Percentiles rank a stretch among this genome's conserved stretches.
Evolutionary conservation across 2,113 vertebrate species (phyloP).

Genomic region (Cebidichthys violaceus): DNA sequence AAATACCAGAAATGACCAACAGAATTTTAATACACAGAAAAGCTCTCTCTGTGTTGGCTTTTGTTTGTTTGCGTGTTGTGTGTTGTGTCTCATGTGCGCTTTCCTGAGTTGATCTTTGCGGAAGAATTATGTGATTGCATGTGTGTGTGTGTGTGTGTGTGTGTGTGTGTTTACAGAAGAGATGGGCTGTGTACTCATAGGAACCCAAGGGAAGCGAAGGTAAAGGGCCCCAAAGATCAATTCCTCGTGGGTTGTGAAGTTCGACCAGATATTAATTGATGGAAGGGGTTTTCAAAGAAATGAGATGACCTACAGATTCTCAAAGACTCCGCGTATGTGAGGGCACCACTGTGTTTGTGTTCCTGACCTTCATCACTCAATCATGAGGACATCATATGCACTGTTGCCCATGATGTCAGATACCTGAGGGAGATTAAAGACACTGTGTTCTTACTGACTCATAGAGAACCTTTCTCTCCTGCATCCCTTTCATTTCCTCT

Average conservation of each 20-base stretch:
- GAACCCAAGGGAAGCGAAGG: background rate
- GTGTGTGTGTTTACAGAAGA: slow-evolving; percentile 25
- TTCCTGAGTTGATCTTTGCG: slow-evolving; percentile 14
- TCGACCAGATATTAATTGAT: slow-evolving; percentile 35
- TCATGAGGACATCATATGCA: slow-evolving; percentile 51
- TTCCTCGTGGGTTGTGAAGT: background rate
- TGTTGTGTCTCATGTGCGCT: background rate
- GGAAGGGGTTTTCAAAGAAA: slow-evolving; percentile 26
- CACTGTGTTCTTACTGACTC: slow-evolving; percentile 45
- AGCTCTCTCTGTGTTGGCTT: background rate
- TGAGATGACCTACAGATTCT: slow-evolving; percentile 1
- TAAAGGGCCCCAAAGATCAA: slow-evolving; percentile 3
- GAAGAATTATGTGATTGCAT: slow-evolving; percentile 2
- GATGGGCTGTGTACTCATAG: slow-evolving; percentile 5
- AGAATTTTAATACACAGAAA: slow-evolving; percentile 77
- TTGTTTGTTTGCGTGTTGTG: background rate
- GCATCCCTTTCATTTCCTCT: slow-evolving; percentile 50
- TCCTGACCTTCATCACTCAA: slow-evolving; percentile 46
- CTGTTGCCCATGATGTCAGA: slow-evolving; percentile 62
- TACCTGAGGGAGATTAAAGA: slow-evolving; percentile 74
- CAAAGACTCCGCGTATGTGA: background rate
- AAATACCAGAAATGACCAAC: slow-evolving; percentile 80
- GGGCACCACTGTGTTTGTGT: background rate
- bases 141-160: background rate
- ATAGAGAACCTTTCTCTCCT: slow-evolving; percentile 32